Evolutionary conservation across 2,113 vertebrate species (phyloP), one percentile per base, ranked within the genome.

Genomic region (Prinia subflava): DNA sequence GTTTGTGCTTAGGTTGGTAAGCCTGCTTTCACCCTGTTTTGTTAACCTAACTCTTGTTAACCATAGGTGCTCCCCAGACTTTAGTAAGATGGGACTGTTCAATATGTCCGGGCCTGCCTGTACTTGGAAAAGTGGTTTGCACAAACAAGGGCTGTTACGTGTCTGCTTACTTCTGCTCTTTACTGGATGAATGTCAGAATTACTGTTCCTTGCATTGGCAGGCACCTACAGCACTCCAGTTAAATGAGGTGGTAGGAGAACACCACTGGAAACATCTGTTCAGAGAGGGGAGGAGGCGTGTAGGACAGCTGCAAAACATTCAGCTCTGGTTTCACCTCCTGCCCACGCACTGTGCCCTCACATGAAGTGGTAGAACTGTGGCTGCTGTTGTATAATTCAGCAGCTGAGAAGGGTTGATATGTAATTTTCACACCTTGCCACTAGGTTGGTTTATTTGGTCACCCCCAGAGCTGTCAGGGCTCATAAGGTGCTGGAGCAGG

Each of bases 61-160:
- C 37, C 18, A 0, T 6, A 47, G 37, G 23, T 65, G 5, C 30
- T 68, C 10, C 63, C 33, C 28, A 71, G 8, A 33, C 59, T 63
- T 35, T 23, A 27, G 1, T 17, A 10, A 31, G 14, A 28, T 50
- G 37, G 31, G 31, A 35, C 27, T 44, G n/a, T 70, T 31, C 57
- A 37, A 2, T 42, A 30, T 18, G 25, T 80, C 33, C 1, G 0
- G 70, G 37, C 57, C 15, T 83, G 53, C 53, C 28, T 50, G 19
- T 42, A 27, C 50, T 46, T 69, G 37, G 68, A 76, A 39, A 60
- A 53, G 42, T n/a, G 49, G 13, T 64, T 90, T 76, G 55, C 31
- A 10, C 0, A 0, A 50, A 7, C 7, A n/a, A 17, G 50, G 50
- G 13, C 35, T 76, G 39, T 83, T 64, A 13, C 0, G 0, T 41